phyloP scores from a whole-genome alignment of 1,140 invertebrate genomes.

The Tachypleus tridentatus region DNA sequence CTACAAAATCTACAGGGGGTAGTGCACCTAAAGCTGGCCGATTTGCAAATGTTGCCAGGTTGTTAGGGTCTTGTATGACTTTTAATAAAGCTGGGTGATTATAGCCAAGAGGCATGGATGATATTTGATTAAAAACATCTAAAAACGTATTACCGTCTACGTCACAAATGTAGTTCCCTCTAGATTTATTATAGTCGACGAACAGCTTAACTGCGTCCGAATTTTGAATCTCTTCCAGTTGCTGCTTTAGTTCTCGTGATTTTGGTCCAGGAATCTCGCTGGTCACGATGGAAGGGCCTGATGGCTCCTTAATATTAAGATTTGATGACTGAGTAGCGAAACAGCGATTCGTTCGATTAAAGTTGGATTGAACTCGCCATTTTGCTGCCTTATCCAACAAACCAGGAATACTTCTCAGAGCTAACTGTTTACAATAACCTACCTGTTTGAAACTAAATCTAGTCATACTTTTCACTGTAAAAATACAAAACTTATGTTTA shows the following conservation, averaged over 20 bases:
- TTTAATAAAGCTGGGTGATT: constrained; percentile 82
- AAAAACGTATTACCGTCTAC: constrained; percentile 83
- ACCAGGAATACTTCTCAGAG: no score
- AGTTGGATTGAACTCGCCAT: no score
- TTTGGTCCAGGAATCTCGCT: constrained; percentile 53
- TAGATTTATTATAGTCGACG: constrained; percentile 83
- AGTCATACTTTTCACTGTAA: no score
- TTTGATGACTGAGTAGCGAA: no score
- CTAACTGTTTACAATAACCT: no score
- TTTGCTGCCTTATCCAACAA: no score
- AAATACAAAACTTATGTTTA: no score
- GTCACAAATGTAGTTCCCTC: constrained; percentile 93
- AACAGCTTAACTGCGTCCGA: constrained; percentile 74
- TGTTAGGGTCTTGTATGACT: constrained; percentile 56
- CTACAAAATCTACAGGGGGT: constrained; percentile 70
- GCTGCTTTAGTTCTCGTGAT: constrained; percentile 43
- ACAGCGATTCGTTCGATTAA: no score
- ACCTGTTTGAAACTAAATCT: no score
- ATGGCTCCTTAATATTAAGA: constrained; percentile 40
- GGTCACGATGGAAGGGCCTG: constrained; percentile 47
- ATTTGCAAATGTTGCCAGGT: constrained; percentile 71
- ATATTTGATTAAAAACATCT: constrained; percentile 94
- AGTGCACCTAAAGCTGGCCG: constrained; percentile 85
- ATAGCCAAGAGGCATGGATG: constrained; percentile 86
- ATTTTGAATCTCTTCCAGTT: constrained; percentile 53